These are phyloP conservation scores for Chauna torquata DNA, from an alignment of 2,113 vertebrate genomes.

Conservation along the genomic window DNA sequence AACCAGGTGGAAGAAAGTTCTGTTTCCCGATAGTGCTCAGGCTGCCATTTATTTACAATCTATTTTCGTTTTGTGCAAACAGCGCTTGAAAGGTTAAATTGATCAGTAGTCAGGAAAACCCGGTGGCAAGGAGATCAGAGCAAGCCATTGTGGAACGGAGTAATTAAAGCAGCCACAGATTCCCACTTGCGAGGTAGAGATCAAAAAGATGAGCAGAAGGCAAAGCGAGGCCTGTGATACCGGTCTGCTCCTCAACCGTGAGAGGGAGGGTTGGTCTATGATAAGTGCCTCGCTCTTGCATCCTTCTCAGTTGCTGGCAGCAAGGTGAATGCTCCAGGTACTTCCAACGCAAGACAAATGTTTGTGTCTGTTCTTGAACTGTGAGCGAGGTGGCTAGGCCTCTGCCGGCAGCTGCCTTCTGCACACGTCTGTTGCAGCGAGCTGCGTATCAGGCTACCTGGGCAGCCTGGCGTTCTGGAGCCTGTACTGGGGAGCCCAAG, in stretches of 20 bases:
- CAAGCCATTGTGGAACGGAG: background rate
- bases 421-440: background rate
- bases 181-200: background rate
- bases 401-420: background rate
- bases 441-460: background rate
- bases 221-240: background rate
- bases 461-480: background rate
- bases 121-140: constrained; percentile 13
- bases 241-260: background rate
- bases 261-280: background rate
- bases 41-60: constrained; percentile 18
- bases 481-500: background rate
- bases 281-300: background rate
- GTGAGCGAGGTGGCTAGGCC: background rate
- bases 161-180: background rate
- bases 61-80: constrained; percentile 22
- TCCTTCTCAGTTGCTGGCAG: background rate
- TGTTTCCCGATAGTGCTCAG: background rate
- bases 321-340: background rate
- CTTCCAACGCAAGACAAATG: background rate
- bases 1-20: constrained; percentile 8
- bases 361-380: background rate
- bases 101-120: constrained; percentile 28
- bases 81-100: constrained; percentile 35
- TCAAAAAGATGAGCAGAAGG: background rate